Evolutionary conservation across 2,888 invertebrate genomes (phyloP), one percentile per base, ranked within the genome.

Genomic region (Gasteruption jaculator): DNA sequence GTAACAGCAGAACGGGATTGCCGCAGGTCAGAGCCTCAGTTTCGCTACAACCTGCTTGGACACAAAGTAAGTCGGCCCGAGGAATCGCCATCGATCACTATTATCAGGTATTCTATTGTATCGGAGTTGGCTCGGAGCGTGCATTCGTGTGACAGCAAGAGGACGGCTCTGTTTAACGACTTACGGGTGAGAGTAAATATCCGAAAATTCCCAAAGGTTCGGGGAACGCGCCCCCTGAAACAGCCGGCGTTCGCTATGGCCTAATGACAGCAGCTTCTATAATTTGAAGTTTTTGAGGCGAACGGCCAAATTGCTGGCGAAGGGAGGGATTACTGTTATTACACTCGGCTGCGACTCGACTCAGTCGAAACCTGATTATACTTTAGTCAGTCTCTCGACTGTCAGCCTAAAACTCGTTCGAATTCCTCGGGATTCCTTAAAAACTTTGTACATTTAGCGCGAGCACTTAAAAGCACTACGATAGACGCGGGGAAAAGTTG

Each of bases 191-290:
- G 26, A 33, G 37, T 18, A 50, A 46, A 54, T 55, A 55, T 55
- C 48, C 52, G 29, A 48, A 55, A 55, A 53, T 53, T 49, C 46
- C 31, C 32, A 39, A 41, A 30, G 45, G 40, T 55, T 55, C 55
- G 55, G 39, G 48, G 55, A 55, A 38, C 40, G 38, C 48, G 47
- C 43, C 46, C 37, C 54, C 52, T 47, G 54, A 52, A 54, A 42
- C 43, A 6, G 21, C 30, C 15, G 1, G 15, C 27, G 50, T 41
- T 43, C 41, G 43, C 45, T 53, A 43, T 49, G 41, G 57, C 58
- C 63, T 68, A 69, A 68, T 68, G 66, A 68, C 68, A 65, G 67
- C 63, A 63, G 61, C 68, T 66, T 66, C 67, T 68, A 66, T 67
- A 69, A 69, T 68, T 69, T 68, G 63, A 66, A 63, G 65, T 65